A percentile compares a stretch with the other conserved stretches of the same genome.
Conservation (phyloP, 2,888 invertebrate species). For the Shargacucullia verbasci region DNA sequence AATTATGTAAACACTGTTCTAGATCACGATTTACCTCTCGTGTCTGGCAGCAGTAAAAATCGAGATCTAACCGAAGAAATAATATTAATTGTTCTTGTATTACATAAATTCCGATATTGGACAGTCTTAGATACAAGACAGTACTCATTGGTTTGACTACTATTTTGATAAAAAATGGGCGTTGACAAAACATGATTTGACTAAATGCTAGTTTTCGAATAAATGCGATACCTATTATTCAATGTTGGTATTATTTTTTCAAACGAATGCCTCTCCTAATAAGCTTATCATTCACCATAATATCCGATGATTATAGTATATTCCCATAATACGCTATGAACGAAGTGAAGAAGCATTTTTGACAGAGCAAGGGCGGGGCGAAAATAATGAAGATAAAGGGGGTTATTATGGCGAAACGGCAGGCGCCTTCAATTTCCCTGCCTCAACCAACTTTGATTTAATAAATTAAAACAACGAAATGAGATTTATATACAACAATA, state of each 20-base stretch:
- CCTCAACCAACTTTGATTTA: slow-evolving; percentile 45
- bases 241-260: background rate
- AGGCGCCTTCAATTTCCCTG: slow-evolving; percentile 50
- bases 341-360: slow-evolving; percentile 47
- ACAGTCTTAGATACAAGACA: background rate
- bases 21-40: background rate
- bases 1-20: background rate
- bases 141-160: background rate
- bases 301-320: slow-evolving; percentile 43
- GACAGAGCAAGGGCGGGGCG: slow-evolving; percentile 48
- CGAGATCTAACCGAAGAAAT: no score
- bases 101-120: background rate
- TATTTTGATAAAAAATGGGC: background rate
- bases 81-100: no score
- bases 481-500: slow-evolving; percentile 48
- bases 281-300: slow-evolving; percentile 38
- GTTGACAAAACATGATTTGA: no score
- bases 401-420: slow-evolving; percentile 51
- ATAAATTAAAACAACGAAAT: slow-evolving; percentile 59
- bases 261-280: slow-evolving; percentile 35
- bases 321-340: slow-evolving; percentile 34
- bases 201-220: no score
- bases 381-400: slow-evolving; percentile 56
- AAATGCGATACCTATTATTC: no score
- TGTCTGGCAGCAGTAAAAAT: no score